Conservation (phyloP, 2,113 vertebrate genomes). For the Leucoraja erinaceus region DNA sequence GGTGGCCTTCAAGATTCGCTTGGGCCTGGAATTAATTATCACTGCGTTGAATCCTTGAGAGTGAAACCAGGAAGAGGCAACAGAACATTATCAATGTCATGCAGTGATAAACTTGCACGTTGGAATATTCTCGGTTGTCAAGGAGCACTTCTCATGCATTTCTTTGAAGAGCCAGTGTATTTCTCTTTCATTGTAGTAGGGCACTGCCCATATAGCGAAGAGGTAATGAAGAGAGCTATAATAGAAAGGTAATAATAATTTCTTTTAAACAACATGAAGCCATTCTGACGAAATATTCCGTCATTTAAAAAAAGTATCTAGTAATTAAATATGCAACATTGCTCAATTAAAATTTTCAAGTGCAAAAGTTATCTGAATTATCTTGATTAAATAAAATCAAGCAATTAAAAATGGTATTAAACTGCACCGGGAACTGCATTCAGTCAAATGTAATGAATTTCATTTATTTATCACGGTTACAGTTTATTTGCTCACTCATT, state of each 20-base stretch:
- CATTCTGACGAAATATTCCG: not conserved
- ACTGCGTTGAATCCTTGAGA: slow-evolving; percentile 69
- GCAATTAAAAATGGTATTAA: not conserved
- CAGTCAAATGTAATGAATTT: not conserved
- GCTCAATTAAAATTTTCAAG: not conserved
- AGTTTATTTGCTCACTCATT: no score
- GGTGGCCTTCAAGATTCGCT: slow-evolving; percentile 61
- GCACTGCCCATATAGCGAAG: slow-evolving; percentile 71
- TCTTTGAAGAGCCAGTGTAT: slow-evolving; percentile 76
- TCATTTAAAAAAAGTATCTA: not conserved
- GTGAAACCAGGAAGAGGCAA: slow-evolving; percentile 87
- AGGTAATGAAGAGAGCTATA: slow-evolving; percentile 73
- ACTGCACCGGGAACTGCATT: not conserved
- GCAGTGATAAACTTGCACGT: slow-evolving; percentile 84
- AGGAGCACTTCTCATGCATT: slow-evolving; percentile 83
- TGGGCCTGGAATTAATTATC: slow-evolving; percentile 64
- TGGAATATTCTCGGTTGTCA: slow-evolving; percentile 85
- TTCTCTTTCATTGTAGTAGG: slow-evolving; percentile 73
- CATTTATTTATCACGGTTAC: not conserved
- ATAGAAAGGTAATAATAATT: slow-evolving; percentile 56
- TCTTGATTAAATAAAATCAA: not conserved
- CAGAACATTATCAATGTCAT: slow-evolving; percentile 80
- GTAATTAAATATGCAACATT: not conserved
- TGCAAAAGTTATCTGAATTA: not conserved
- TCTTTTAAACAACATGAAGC: not conserved